Percentiles rank a stretch among this genome's conserved stretches.
phyloP scores from a whole-genome alignment of 2,797 vertebrate species.

The Delichon dasypus region DNA sequence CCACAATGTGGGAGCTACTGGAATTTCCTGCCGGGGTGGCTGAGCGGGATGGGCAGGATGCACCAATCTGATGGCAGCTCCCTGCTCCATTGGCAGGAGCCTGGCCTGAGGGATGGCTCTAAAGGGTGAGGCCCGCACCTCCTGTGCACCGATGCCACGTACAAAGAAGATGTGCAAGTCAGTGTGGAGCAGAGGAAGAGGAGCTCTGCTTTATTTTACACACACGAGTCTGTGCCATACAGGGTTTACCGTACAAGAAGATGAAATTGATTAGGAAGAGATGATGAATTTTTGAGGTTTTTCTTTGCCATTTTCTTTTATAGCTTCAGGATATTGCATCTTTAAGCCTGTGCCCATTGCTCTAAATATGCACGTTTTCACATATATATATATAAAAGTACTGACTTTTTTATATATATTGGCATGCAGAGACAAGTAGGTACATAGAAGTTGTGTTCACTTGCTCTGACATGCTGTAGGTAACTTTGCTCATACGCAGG shows the following conservation, averaged over 20 bases:
- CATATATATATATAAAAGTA: conserved; percentile 52
- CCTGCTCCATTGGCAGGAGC: background rate
- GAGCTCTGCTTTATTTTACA: background rate
- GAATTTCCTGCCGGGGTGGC: background rate
- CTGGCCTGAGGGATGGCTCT: background rate
- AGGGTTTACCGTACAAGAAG: background rate
- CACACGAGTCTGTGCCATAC: background rate
- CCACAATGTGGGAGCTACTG: background rate
- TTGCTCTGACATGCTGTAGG: conserved; percentile 59
- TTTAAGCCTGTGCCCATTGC: conserved; percentile 59
- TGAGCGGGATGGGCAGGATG: conserved; percentile 4
- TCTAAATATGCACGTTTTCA: conserved; percentile 49
- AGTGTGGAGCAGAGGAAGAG: background rate
- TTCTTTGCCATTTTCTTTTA: conserved; percentile 68
- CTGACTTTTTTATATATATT: conserved; percentile 46
- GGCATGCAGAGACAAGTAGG: conserved; percentile 63
- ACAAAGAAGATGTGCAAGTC: background rate
- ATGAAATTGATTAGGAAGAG: background rate
- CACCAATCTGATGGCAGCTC: background rate
- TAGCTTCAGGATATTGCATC: conserved; percentile 70
- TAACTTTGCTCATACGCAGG: conserved; percentile 25
- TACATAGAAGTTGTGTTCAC: conserved; percentile 36
- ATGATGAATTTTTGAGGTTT: background rate
- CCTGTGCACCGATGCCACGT: background rate
- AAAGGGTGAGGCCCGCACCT: background rate